phyloP scores from a whole-genome alignment of 2,797 vertebrate species.

The Cheirogaleus major region DNA sequence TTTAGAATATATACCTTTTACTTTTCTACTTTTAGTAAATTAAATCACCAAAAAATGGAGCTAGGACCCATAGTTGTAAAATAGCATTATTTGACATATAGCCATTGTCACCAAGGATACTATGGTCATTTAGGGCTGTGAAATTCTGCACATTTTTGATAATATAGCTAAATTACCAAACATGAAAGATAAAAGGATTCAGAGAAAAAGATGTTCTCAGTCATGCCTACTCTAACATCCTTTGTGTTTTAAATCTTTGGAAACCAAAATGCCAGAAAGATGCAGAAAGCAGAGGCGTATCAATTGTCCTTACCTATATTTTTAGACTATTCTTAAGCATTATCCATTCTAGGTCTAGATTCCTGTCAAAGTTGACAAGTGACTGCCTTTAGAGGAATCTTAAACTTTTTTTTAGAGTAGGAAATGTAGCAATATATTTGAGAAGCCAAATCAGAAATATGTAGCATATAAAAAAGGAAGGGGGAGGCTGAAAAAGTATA shows the following conservation, averaged over 20 bases:
- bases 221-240: background rate
- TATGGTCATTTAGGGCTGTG: background rate
- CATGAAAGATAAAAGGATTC: background rate
- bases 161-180: background rate
- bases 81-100: background rate
- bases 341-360: background rate
- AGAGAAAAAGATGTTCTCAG: background rate
- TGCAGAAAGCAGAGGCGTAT: background rate
- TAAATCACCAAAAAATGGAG: background rate
- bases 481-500: background rate
- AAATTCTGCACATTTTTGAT: background rate
- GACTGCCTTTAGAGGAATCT: background rate
- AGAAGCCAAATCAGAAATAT: constrained; percentile 26
- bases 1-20: background rate
- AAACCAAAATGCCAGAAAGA: background rate
- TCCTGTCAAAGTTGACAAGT: background rate
- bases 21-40: background rate
- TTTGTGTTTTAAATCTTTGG: constrained; percentile 8
- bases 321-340: constrained; percentile 35
- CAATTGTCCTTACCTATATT: background rate
- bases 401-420: background rate
- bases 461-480: background rate
- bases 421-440: background rate
- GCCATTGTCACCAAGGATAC: background rate
- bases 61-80: background rate